A percentile compares a stretch with the other conserved stretches of the same genome.
phyloP scores from a whole-genome alignment of 2,797 vertebrate species.

The Epinephelus awoara region DNA sequence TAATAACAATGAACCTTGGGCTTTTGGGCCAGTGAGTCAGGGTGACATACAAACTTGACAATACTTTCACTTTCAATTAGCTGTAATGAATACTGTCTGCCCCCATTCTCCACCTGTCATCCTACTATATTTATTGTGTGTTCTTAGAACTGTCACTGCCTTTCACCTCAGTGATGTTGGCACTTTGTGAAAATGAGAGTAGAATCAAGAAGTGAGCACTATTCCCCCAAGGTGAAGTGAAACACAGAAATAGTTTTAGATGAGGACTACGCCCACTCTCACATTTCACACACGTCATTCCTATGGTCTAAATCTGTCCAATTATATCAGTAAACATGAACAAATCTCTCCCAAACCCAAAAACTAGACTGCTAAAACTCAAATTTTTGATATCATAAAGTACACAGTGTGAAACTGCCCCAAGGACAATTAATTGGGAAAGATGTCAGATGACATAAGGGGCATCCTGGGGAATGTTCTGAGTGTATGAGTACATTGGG shows the following conservation, averaged over 20 bases:
- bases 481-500: too few relatives aligned
- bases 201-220: background rate
- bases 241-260: background rate
- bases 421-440: too few relatives aligned
- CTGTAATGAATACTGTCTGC: background rate
- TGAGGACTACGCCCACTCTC: too few relatives aligned
- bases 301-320: too few relatives aligned
- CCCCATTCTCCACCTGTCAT: background rate
- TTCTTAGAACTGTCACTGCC: background rate
- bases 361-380: too few relatives aligned
- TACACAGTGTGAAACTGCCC: too few relatives aligned
- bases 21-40: background rate
- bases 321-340: too few relatives aligned
- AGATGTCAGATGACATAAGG: too few relatives aligned
- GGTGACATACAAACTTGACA: background rate
- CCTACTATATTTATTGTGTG: background rate
- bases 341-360: too few relatives aligned
- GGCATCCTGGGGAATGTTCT: too few relatives aligned
- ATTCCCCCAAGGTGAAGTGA: background rate
- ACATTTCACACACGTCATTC: too few relatives aligned
- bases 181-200: background rate
- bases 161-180: background rate
- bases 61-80: background rate
- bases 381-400: too few relatives aligned
- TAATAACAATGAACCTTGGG: background rate